phyloP scores from a whole-genome alignment of 2,113 vertebrate species.

The Labrus mixtus region DNA sequence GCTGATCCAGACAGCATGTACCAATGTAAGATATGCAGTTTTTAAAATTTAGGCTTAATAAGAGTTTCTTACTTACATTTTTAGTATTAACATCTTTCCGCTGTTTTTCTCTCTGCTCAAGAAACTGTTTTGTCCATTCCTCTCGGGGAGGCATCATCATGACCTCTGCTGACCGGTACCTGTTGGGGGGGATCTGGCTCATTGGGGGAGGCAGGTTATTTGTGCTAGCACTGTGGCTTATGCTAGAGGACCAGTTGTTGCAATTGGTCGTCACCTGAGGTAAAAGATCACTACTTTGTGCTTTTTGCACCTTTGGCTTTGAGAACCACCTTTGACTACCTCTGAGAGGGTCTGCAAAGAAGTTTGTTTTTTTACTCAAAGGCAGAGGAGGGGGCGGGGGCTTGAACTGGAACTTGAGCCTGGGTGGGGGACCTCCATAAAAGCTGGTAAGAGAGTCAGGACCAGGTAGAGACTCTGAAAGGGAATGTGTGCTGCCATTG shows the following conservation, averaged over 20 bases:
- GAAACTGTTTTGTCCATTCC: conserved; percentile 88
- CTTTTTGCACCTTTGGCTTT: conserved; percentile 88
- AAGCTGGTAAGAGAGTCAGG: conserved; percentile 72
- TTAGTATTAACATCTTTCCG: conserved; percentile 85
- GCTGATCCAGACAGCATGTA: too few species aligned
- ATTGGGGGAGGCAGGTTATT: conserved; percentile 89
- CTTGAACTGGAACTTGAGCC: conserved; percentile 83
- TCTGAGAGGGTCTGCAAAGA: conserved; percentile 64
- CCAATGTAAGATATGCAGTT: too few species aligned
- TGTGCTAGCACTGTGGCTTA: conserved; percentile 77
- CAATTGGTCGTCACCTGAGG: conserved; percentile 80
- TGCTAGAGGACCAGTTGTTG: conserved; percentile 79
- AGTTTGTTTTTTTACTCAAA: conserved; percentile 79
- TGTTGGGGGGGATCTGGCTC: conserved; percentile 90
- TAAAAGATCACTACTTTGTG: conserved; percentile 83
- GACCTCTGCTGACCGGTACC: conserved; percentile 86
- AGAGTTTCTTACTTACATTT: conserved; percentile 78
- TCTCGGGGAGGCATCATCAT: conserved; percentile 82
- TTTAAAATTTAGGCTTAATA: neutral
- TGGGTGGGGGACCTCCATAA: conserved; percentile 84
- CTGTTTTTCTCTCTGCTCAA: conserved; percentile 84
- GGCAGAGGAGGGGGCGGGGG: conserved; percentile 80
- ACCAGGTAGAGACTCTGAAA: conserved; percentile 78
- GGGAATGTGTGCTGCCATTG: conserved; percentile 66
- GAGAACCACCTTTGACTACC: conserved; percentile 88